phyloP scores from a whole-genome alignment of 2,888 invertebrate species.

The Leuctra nigra region DNA sequence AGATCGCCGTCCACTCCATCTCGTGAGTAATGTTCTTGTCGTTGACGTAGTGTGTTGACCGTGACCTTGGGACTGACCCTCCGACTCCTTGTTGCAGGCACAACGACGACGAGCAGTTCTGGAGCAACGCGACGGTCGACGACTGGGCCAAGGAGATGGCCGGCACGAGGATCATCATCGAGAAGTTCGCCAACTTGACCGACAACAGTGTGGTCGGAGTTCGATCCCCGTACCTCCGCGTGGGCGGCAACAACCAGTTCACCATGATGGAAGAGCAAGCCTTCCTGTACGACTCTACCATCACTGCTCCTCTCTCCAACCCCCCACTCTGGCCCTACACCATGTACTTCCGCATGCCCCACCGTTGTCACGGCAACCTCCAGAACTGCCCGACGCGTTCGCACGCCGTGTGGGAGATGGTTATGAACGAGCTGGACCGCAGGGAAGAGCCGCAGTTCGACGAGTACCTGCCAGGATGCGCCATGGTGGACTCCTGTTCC shows the following conservation, averaged over 20 bases:
- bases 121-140: conserved; percentile 87
- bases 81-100: conserved; percentile 55
- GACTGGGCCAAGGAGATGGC: conserved; percentile 96
- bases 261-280: conserved; percentile 97
- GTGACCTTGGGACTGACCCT: too few species aligned
- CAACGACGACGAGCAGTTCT: conserved; percentile 86
- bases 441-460: conserved; percentile 86
- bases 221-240: conserved; percentile 81
- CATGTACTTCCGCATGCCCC: conserved; percentile 95
- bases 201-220: conserved; percentile 90
- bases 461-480: conserved; percentile 84
- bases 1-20: conserved; percentile 90
- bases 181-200: conserved; percentile 83
- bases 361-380: conserved; percentile 86
- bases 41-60: background rate
- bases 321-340: conserved; percentile 97
- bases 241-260: conserved; percentile 94
- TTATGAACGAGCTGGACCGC: conserved; percentile 88
- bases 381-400: conserved; percentile 88
- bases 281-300: conserved; percentile 92
- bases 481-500: conserved; percentile 93
- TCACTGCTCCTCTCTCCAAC: conserved; percentile 84
- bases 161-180: conserved; percentile 83
- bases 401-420: conserved; percentile 95
- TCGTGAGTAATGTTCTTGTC: conserved; percentile 60